A percentile compares a stretch with the other conserved stretches of the same genome.
Evolutionary conservation across 2,113 vertebrate genomes (phyloP).

Genomic region (Epinephelus lanceolatus): DNA sequence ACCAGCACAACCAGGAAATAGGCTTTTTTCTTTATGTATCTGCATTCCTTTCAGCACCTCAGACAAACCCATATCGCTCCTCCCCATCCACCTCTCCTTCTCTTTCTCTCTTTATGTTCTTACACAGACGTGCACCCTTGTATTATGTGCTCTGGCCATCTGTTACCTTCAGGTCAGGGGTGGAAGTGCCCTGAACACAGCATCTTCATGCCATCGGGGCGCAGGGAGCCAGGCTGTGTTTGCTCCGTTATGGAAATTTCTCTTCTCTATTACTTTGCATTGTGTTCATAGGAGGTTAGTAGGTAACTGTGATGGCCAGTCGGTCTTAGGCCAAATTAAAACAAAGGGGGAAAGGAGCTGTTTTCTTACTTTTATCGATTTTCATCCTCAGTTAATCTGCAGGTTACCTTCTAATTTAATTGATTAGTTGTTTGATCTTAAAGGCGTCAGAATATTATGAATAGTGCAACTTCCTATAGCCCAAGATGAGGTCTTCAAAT

Average conservation of each 20-base stretch:
- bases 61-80: slow-evolving; percentile 45
- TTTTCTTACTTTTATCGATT: neutral
- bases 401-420: neutral
- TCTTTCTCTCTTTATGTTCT: slow-evolving; percentile 29
- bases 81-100: slow-evolving; percentile 33
- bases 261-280: neutral
- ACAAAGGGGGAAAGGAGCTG: neutral
- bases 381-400: neutral
- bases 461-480: neutral
- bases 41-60: slow-evolving; percentile 57
- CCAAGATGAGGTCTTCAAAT: neutral
- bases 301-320: slow-evolving; percentile 7
- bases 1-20: slow-evolving; percentile 53
- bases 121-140: slow-evolving; percentile 51
- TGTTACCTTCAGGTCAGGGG: slow-evolving; percentile 69
- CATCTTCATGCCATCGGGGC: slow-evolving; percentile 27
- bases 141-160: slow-evolving; percentile 62
- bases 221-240: slow-evolving; percentile 22
- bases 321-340: neutral
- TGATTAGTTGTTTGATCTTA: neutral
- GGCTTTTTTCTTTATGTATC: slow-evolving; percentile 26
- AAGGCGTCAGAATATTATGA: neutral
- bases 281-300: neutral
- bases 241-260: slow-evolving; percentile 10
- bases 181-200: slow-evolving; percentile 52